phyloP scores from a whole-genome alignment of 2,888 invertebrate genomes.

The Escarpia spicata region DNA sequence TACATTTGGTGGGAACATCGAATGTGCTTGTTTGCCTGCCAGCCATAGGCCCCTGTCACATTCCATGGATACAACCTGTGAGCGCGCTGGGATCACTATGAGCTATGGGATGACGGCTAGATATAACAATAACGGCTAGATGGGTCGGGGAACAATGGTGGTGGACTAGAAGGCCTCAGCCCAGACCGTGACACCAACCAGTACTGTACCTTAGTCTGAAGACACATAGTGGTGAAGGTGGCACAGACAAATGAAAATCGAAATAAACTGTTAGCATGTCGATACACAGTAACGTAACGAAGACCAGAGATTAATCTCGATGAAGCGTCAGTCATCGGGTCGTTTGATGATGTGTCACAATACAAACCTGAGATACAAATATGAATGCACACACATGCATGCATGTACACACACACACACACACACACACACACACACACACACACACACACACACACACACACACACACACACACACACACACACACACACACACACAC shows the following conservation, averaged over 20 bases:
- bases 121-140: not conserved
- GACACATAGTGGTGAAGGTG: not conserved
- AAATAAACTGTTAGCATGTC: not conserved
- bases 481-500: too few species aligned
- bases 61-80: not conserved
- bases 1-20: not conserved
- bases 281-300: not conserved
- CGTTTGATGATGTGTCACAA: not conserved
- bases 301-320: not conserved
- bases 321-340: not conserved
- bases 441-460: too few species aligned
- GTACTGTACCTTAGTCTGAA: not conserved
- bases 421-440: too few species aligned
- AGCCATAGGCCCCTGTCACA: not conserved
- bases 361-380: not conserved
- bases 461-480: too few species aligned
- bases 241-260: slow-evolving; percentile 6
- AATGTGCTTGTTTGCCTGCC: not conserved
- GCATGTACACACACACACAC: too few species aligned
- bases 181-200: not conserved
- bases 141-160: not conserved
- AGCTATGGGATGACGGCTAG: slow-evolving; percentile 6
- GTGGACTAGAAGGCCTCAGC: not conserved
- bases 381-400: not conserved
- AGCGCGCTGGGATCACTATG: not conserved